A percentile compares a stretch with the other conserved stretches of the same genome.
Conservation (phyloP, 2,888 invertebrate species). For the Torymus aiolomorphi region DNA sequence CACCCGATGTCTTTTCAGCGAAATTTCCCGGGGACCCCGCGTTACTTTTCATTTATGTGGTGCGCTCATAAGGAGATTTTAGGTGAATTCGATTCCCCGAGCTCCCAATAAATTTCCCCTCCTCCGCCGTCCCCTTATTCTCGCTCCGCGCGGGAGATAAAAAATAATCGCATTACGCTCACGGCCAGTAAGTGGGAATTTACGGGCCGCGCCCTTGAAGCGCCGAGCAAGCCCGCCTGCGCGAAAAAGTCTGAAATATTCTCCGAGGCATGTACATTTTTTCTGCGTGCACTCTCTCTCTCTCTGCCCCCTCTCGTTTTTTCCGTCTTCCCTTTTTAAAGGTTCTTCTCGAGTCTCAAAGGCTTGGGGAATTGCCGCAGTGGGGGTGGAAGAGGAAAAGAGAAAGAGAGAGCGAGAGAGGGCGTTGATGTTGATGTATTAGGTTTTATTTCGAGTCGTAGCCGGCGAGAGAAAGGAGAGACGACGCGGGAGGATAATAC, state of each 20-base stretch:
- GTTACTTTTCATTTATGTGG: conserved; percentile 57
- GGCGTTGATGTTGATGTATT: conserved; percentile 48
- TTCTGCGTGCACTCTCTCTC: no score
- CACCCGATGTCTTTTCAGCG: conserved; percentile 28
- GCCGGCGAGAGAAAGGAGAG: neutral
- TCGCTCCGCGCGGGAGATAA: conserved; percentile 45
- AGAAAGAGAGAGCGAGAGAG: neutral
- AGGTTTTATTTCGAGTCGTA: conserved; percentile 25
- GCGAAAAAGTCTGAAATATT: conserved; percentile 45
- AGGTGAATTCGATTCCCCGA: conserved; percentile 54
- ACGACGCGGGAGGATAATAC: conserved; percentile 28
- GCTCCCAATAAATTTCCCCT: conserved; percentile 53
- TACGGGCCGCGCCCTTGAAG: conserved; percentile 48
- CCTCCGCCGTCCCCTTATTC: conserved; percentile 18
- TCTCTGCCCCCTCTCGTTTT: no score
- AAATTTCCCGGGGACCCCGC: conserved; percentile 11
- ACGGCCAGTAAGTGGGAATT: conserved; percentile 57
- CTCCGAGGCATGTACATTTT: conserved; percentile 32
- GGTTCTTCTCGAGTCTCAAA: neutral
- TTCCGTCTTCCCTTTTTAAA: conserved; percentile 5
- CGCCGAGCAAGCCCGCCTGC: neutral
- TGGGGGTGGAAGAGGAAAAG: neutral
- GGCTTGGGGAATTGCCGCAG: neutral
- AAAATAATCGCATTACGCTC: conserved; percentile 58
- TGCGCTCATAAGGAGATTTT: conserved; percentile 56